These are phyloP conservation scores for Amblyjoppa fuscipennis DNA, from an alignment of 2,888 invertebrate genomes.

Conservation along the genomic window DNA sequence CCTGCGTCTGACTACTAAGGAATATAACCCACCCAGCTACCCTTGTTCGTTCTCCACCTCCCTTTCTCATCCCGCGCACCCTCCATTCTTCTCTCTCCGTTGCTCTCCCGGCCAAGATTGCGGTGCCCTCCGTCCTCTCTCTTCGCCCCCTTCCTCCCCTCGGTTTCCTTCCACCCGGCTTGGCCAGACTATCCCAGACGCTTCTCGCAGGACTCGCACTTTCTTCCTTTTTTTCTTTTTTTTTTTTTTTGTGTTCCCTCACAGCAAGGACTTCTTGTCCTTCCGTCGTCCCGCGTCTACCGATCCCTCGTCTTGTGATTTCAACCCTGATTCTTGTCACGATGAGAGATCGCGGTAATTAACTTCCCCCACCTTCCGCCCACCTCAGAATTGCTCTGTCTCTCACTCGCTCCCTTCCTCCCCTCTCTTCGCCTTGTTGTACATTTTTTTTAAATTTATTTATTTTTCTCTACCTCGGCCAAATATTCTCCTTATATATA, in stretches of 20 bases:
- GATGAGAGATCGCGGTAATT: constrained; percentile 58
- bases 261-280: constrained; percentile 45
- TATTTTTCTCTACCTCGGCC: neutral
- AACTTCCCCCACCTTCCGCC: constrained; percentile 27
- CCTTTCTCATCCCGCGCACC: constrained; percentile 45
- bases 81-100: constrained; percentile 33
- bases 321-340: constrained; percentile 62
- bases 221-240: constrained; percentile 34
- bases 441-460: constrained; percentile 9
- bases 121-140: constrained; percentile 52
- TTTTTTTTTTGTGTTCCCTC: constrained; percentile 21
- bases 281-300: constrained; percentile 40
- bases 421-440: constrained; percentile 10
- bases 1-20: constrained; percentile 79
- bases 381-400: constrained; percentile 31
- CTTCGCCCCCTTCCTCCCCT: constrained; percentile 35
- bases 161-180: constrained; percentile 49
- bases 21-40: constrained; percentile 72
- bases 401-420: constrained; percentile 15
- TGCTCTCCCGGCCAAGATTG: constrained; percentile 52
- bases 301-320: constrained; percentile 49
- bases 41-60: constrained; percentile 58
- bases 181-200: constrained; percentile 49
- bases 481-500: constrained; percentile 35
- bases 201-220: constrained; percentile 49